phyloP scores from a whole-genome alignment of 2,888 invertebrate species.

The Orthosia gothica region DNA sequence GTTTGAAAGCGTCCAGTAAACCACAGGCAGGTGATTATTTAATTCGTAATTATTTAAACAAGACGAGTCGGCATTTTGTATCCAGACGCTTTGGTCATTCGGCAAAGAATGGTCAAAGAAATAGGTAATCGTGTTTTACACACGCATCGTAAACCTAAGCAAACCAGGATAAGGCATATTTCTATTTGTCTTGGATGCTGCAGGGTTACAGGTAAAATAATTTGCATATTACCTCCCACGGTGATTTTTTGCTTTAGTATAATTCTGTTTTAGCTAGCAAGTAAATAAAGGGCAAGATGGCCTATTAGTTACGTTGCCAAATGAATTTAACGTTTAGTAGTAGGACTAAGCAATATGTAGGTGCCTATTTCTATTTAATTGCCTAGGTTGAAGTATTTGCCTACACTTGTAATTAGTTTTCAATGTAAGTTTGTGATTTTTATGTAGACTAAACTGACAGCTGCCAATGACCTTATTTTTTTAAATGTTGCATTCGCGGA shows the following conservation, averaged over 20 bases:
- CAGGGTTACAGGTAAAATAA: slow-evolving; percentile 88
- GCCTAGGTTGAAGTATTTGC: neutral
- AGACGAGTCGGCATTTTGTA: slow-evolving; percentile 66
- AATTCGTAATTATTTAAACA: slow-evolving; percentile 52
- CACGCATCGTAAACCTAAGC: slow-evolving; percentile 89
- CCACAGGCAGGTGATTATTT: slow-evolving; percentile 31
- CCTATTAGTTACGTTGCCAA: neutral
- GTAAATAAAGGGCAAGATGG: neutral
- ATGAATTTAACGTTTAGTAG: neutral
- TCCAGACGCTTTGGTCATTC: slow-evolving; percentile 76
- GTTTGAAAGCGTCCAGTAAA: slow-evolving; percentile 14
- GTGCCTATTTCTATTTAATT: neutral
- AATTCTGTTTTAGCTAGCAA: slow-evolving; percentile 62
- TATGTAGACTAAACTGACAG: no score
- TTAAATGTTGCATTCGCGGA: no score
- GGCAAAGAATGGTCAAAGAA: slow-evolving; percentile 83
- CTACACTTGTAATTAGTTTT: neutral
- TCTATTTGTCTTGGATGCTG: slow-evolving; percentile 84
- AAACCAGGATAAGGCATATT: slow-evolving; percentile 86
- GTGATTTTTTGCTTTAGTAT: slow-evolving; percentile 75
- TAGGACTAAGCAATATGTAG: no score
- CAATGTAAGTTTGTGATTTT: no score
- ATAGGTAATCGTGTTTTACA: slow-evolving; percentile 87
- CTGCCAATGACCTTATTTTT: no score
- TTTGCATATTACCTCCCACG: slow-evolving; percentile 91